These are phyloP conservation scores for Lophius americanus DNA, from an alignment of 2,797 vertebrate genomes.

Conservation along the genomic window DNA sequence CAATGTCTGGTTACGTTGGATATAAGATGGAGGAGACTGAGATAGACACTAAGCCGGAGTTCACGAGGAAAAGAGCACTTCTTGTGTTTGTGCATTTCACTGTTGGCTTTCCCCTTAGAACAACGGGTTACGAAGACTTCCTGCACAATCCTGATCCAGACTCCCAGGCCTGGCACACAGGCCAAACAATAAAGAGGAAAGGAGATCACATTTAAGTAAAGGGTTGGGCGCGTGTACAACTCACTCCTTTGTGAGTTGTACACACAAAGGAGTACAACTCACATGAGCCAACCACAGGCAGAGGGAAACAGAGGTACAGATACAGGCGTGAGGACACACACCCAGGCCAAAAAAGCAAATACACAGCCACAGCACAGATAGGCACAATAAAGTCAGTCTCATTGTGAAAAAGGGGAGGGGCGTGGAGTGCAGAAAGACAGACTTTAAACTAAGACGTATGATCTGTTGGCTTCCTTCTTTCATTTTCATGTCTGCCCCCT, in stretches of 20 bases:
- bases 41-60: conserved; percentile 20
- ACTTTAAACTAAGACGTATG: neutral
- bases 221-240: conserved; percentile 16
- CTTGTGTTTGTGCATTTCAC: conserved; percentile 64
- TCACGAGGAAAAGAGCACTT: conserved; percentile 48
- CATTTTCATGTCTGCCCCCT: neutral
- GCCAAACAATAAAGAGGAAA: conserved; percentile 65
- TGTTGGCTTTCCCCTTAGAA: conserved; percentile 38
- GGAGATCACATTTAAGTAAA: conserved; percentile 25
- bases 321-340: conserved; percentile 18
- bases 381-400: neutral
- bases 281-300: conserved; percentile 15
- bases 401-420: conserved; percentile 3
- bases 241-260: too few relatives aligned
- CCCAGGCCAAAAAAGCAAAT: conserved; percentile 20
- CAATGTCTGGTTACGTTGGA: too few relatives aligned
- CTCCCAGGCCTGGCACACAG: conserved; percentile 18
- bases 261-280: conserved; percentile 7
- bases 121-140: conserved; percentile 51
- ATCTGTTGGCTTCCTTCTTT: neutral
- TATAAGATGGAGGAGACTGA: neutral
- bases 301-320: conserved; percentile 41
- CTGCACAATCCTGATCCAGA: conserved; percentile 42
- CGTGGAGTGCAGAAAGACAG: neutral
- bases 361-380: conserved; percentile 1